Evolutionary conservation across 2,888 invertebrate species (phyloP).

Genomic region (Stenoptilia bipunctidactyla): DNA sequence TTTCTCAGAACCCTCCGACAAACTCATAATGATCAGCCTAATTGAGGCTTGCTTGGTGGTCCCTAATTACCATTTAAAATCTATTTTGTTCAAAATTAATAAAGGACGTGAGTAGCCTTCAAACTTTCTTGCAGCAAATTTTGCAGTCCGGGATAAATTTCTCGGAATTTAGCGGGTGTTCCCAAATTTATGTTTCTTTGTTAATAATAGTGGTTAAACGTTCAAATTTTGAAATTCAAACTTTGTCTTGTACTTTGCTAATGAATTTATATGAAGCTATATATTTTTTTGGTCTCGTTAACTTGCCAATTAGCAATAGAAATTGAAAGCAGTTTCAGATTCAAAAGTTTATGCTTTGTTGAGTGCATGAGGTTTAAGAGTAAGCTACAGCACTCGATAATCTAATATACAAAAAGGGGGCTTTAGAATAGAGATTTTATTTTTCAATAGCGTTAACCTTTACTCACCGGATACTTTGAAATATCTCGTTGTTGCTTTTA

Average conservation of each 20-base stretch:
- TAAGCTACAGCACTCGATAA: too few relatives aligned
- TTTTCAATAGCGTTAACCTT: too few relatives aligned
- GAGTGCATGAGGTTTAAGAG: too few relatives aligned
- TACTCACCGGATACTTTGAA: too few relatives aligned
- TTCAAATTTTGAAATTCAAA: not conserved
- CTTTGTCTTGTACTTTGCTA: not conserved
- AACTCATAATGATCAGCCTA: too few relatives aligned
- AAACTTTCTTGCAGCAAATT: conserved; percentile 12
- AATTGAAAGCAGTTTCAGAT: too few relatives aligned
- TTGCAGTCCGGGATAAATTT: conserved; percentile 26
- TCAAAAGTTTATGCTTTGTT: too few relatives aligned
- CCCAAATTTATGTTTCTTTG: conserved; percentile 36
- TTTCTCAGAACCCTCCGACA: too few relatives aligned
- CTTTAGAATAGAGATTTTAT: too few relatives aligned
- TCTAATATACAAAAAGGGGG: too few relatives aligned
- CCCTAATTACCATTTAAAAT: conserved; percentile 30
- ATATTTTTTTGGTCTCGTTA: not conserved
- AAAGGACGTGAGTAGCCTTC: conserved; percentile 31
- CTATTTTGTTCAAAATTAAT: conserved; percentile 42
- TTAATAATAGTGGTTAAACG: conserved; percentile 39
- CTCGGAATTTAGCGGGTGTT: conserved; percentile 30
- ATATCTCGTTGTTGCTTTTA: too few relatives aligned
- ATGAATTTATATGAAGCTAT: not conserved
- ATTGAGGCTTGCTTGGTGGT: not conserved
- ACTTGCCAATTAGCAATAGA: too few relatives aligned